phyloP scores from a whole-genome alignment of 2,888 invertebrate species.

The Hecatera dysodea region DNA sequence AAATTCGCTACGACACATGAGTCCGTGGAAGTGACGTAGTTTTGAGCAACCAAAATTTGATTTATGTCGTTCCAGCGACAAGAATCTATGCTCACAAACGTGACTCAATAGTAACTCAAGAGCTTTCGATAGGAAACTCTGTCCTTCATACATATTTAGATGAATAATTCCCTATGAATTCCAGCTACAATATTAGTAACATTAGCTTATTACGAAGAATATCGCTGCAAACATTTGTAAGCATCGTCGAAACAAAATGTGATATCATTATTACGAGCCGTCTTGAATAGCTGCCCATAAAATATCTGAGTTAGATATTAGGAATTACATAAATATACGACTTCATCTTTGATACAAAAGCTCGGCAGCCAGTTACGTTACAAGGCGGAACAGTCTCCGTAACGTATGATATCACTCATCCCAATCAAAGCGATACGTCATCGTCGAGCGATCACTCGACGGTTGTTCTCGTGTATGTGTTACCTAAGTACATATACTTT shows the following conservation, averaged over 20 bases:
- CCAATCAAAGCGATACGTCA: constrained; percentile 68
- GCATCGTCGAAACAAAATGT: not conserved
- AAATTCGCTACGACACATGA: no score
- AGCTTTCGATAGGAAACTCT: not conserved
- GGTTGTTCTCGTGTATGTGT: constrained; percentile 35
- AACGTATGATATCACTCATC: constrained; percentile 72
- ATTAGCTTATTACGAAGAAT: constrained; percentile 10
- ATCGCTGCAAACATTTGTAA: not conserved
- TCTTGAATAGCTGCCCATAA: not conserved
- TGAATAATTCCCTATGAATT: constrained; percentile 21
- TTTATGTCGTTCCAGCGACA: no score
- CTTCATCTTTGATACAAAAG: constrained; percentile 24
- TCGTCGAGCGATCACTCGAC: constrained; percentile 54
- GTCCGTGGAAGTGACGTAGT: not conserved
- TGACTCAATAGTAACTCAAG: not conserved
- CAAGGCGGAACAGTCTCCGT: constrained; percentile 50
- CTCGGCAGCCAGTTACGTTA: constrained; percentile 34
- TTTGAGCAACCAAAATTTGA: not conserved
- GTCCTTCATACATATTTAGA: not conserved
- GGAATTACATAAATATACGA: constrained; percentile 1
- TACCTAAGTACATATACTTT: constrained; percentile 54
- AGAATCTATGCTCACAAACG: not conserved
- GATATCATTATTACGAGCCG: not conserved
- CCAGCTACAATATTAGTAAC: not conserved
- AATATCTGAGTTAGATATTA: not conserved